Base-by-base conservation (phyloP, 1,140 invertebrate species). In the Pseudomyrmex dendroicus region DNA sequence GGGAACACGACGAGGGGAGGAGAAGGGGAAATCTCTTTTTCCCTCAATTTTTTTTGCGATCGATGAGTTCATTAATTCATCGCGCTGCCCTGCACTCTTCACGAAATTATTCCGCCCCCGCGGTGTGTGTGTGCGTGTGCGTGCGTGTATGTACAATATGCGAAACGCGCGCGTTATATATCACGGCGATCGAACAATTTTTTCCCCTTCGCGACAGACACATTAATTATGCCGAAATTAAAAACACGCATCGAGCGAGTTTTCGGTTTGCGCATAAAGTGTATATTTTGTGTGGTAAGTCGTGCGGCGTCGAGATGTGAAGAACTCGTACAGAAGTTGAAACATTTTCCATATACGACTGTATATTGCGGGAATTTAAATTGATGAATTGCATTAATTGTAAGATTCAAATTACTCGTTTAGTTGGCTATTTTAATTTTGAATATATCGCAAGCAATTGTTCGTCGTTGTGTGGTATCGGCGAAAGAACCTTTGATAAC, bases 21-120 rank as follows among this genome's bases (percentile, higher is more conserved):
- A 52, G 22, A 15, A 10, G 13, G 22, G 52, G 4, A 3, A 35
- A 52, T 52, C 52, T 62, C 46, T 73, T 44, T 73, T 35, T 64
- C 50, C 12, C 25, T 74, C 20, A 54, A 54, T 46, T 63, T 76
- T 76, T 63, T 52, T 17, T 13, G 50, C 59, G 80, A 78, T 78
- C 76, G 67, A 78, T 66, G 76, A 66, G 76, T 78, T 78, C 76
- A 78, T 78, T 78, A 78, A 78, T 78, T 78, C 76, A 78, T 59
- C 76, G 64, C 54, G 76, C 66, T 78, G 73, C 73, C 48, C 67
- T 74, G 73, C 57, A 63, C 74, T 77, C 64, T 64, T 67, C 62
- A 61, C 44, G 22, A 80, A 59, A 80, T 80, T 80, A 80, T 80
- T 80, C 54, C 66, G 44, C 20, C 50, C 62, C 17, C n/a, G 50